Conservation (phyloP, 2,888 invertebrate species). For the Aphodius sticticus region DNA sequence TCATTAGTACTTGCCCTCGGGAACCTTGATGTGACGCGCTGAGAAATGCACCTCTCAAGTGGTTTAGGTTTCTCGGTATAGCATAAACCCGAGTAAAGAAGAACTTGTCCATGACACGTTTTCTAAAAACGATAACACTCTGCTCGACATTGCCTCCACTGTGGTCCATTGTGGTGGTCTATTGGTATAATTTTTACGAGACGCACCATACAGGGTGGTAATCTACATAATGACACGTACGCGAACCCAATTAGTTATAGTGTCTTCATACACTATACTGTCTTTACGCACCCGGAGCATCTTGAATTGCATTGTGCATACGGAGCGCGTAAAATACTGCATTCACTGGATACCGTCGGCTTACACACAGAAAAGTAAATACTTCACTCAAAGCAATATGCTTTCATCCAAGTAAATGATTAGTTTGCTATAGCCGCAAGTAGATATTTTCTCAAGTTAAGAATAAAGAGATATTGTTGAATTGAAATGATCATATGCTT, state of each 20-base stretch:
- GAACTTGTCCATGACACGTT: neutral
- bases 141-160: neutral
- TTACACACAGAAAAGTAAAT: too few species aligned
- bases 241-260: neutral
- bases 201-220: neutral
- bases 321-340: neutral
- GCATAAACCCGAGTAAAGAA: neutral
- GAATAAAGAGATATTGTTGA: too few species aligned
- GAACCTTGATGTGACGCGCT: neutral
- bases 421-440: too few species aligned
- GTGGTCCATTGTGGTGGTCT: neutral
- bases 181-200: neutral
- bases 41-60: neutral
- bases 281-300: neutral
- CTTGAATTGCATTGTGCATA: neutral
- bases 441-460: too few species aligned
- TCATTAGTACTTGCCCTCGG: neutral
- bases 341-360: neutral
- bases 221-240: neutral
- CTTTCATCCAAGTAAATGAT: too few species aligned
- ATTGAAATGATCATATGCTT: too few species aligned
- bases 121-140: neutral
- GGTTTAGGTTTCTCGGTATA: neutral
- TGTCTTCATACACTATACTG: conserved; percentile 4
- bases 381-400: too few species aligned